Base-by-base conservation (phyloP, 1,140 invertebrate genomes). In the Stenopsyche tienmushanensis region DNA sequence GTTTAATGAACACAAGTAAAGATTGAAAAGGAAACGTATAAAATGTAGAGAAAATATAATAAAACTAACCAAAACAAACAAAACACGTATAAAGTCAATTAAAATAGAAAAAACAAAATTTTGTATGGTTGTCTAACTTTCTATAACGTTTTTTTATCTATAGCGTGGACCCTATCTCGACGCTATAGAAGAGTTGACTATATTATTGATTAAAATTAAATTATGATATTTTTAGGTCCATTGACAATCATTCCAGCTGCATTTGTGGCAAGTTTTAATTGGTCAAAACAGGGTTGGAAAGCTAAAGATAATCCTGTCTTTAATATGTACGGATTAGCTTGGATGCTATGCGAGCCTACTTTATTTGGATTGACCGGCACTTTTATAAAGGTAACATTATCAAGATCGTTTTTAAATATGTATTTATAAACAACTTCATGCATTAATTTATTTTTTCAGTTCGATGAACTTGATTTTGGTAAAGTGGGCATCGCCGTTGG, bases 281-380 rank as follows among this genome's bases (percentile, higher is more conserved):
- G 90, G 90, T 82, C 86, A 18, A 83, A 86, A 60, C 86, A 91
- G 67, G 90, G 87, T 57, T 92, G 90, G 90, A 84, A 88, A 17
- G 83, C 90, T 24, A 90, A 91, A 72, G 86, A 90, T 60, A 93
- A 94, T 76, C 88, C 90, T 0, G 90, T 94, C 0, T 84, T 87
- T 1, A 89, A 88, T 9, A 86, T 90, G 3, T 93, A 93, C 70
- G 90, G 89, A 76, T 87, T 92, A 45, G 86, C 96, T 60, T 97
- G 94, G 94, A 88, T 90, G 83, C 86, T 96, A 50, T 93, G 94
- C 71, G 92, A 97, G 76, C 93, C 94, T 0, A 89, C 96, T 68
- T 81, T 97, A 0, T 97, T 97, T 77, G 89, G 88, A 8, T 79
- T 97, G 3, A 97, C 95, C 47, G 94, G 94, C 3, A 83, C 89